Conservation (phyloP, 2,797 vertebrate genomes). For the Danio tinwini region DNA sequence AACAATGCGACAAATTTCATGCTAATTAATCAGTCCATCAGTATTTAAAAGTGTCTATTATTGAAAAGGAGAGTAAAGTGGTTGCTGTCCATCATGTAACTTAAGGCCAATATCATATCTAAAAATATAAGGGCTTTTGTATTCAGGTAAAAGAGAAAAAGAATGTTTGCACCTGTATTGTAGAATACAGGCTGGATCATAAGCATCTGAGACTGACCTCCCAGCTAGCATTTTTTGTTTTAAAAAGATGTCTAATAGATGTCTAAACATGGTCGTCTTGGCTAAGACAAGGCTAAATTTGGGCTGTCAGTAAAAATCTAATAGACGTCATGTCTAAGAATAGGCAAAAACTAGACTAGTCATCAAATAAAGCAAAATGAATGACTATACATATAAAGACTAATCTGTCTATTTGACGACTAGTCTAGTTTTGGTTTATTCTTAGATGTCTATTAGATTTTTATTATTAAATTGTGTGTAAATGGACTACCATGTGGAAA, state of each 20-base stretch:
- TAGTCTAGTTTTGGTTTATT: no score
- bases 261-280: no score
- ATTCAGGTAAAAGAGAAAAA: neutral
- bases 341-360: no score
- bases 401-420: no score
- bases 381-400: no score
- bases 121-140: neutral
- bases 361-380: no score
- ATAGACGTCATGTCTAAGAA: no score
- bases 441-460: no score
- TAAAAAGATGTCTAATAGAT: no score
- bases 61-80: slow-evolving; percentile 23
- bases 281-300: no score
- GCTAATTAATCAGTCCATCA: slow-evolving; percentile 15
- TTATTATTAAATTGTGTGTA: neutral
- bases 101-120: neutral
- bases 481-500: neutral
- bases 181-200: neutral
- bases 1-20: neutral
- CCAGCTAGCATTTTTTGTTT: no score
- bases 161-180: neutral
- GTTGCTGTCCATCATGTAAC: slow-evolving; percentile 15
- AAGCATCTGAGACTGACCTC: neutral
- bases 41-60: slow-evolving; percentile 20
- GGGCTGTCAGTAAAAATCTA: no score